Evolutionary conservation across 1,140 invertebrate species (phyloP), one percentile per base, ranked within the genome.

Genomic region (Drosophila bocki): DNA sequence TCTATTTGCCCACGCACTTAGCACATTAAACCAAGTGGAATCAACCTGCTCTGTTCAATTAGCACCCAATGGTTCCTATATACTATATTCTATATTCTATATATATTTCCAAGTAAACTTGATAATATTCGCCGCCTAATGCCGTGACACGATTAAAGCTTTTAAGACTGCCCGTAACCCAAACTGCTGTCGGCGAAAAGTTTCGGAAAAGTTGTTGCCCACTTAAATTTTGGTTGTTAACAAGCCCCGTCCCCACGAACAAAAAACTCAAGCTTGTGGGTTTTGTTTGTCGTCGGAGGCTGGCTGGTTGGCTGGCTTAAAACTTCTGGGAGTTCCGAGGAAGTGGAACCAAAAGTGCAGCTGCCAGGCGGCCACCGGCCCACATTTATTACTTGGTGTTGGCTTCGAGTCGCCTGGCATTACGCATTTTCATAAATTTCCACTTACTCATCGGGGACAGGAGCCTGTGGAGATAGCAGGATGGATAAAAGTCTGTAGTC

Each of bases 351-450:
- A 44, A 64, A 77, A 58, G 61, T 69, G 72, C 82, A 85, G 78
- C 75, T 85, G 82, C 26, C 42, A 47, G 44, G 22, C 53, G 29
- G 26, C 47, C 50, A 64, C 60, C 47, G 72, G 41, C 63, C 53
- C 57, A 83, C 70, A 70, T 76, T 79, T 82, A 62, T 77, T 77
- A 88, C 72, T 53, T 19, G n/a, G 50, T 53, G 29, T 53, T 53
- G 50, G n/a, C 50, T 39, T 22, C 51, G 8, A 54, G 51, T 54
- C 51, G 51, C 61, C 75, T 51, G 70, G 80, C 64, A 65, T 71
- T 83, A 68, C 61, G 65, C 82, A 82, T 86, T 86, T 87, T 87
- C 84, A 87, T 87, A 87, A 87, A 87, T 87, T 88, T 87, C 84
- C 80, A 88, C 84, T 87, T 84, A 88, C 85, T 87, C 84, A 87